Evolutionary conservation across 2,113 vertebrate genomes (phyloP), one percentile per base, ranked within the genome.

Genomic region (Sminthopsis crassicaudata): DNA sequence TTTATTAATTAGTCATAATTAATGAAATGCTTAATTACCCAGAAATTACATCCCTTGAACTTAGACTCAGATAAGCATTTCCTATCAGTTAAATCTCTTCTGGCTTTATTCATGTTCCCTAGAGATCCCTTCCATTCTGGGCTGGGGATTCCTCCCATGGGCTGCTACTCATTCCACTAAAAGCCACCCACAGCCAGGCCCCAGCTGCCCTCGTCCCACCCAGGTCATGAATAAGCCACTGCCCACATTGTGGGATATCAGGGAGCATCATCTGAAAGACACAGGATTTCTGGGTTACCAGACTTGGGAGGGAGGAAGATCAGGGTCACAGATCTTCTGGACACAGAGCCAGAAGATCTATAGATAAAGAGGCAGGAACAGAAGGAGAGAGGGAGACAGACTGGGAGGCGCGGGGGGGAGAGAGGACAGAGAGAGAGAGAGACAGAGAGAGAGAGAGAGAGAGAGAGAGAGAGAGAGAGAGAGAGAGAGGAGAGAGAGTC

Each of bases 161-260:
- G 57, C 55, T 94, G 96, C 99, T 99, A n/a, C 98, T 99, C 99
- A 0, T 99, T 99, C 99, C 99, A 99, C 96, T 99, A 99, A 22
- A 99, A 99, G 96, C 99, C 99, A 0, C 99, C 99, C 0, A 99
- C 99, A 30, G 99, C 99, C 1, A 99, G 96, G 53, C 99, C 99
- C 99, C 99, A 1, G 99, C 99, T 26, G 99, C 99, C 92, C 99
- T 99, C 14, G 99, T 99, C 91, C 99, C 99, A 0, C 99, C 99
- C 94, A 99, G 98, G 50, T 99, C 99, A 0, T 99, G 97, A 99
- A 99, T 26, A 99, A 97, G 4, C 99, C 99, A 19, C 99, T 99
- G 98, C 99, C 99, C 97, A 99, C 99, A 0, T 99, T 99, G 96
- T 99, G 99, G 92, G 99, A 99, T 99, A 99, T 99, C 96, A 99